These are phyloP conservation scores for Hipposideros larvatus DNA, from an alignment of 2,797 vertebrate species.

Conservation along the genomic window DNA sequence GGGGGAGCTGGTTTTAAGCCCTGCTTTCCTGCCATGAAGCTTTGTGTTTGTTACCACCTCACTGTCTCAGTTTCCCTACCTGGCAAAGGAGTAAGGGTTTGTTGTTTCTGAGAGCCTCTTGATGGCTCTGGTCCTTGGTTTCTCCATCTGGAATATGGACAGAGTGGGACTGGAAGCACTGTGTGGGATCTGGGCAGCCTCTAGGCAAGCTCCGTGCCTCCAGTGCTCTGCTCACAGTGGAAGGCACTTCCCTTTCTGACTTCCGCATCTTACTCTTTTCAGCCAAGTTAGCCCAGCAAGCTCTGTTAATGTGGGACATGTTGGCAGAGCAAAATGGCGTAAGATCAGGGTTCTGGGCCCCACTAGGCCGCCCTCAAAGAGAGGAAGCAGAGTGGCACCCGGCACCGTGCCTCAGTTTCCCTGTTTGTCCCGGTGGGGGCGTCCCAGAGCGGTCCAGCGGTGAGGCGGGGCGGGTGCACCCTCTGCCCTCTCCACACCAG, in stretches of 20 bases:
- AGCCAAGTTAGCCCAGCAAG: neutral
- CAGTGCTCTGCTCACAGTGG: neutral
- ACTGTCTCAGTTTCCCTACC: neutral
- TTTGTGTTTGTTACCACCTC: neutral
- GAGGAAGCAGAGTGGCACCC: neutral
- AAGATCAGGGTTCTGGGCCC: neutral
- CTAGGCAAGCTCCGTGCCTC: neutral
- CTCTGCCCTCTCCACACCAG: neutral
- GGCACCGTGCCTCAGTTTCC: conserved; percentile 59
- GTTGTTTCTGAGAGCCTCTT: neutral
- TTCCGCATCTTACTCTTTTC: neutral
- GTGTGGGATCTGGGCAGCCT: too few species aligned
- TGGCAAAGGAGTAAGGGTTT: neutral
- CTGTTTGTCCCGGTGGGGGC: neutral
- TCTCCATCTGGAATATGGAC: neutral
- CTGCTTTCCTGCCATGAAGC: neutral
- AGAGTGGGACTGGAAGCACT: neutral
- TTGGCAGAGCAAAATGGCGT: neutral
- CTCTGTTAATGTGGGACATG: neutral
- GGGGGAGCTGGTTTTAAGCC: neutral
- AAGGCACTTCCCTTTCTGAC: neutral
- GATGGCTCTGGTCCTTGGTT: neutral
- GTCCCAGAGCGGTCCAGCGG: neutral
- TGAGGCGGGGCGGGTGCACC: conserved; percentile 1
- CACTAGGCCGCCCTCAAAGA: neutral